Conservation (phyloP, 2,888 invertebrate genomes). For the Loripinus fragilis region DNA sequence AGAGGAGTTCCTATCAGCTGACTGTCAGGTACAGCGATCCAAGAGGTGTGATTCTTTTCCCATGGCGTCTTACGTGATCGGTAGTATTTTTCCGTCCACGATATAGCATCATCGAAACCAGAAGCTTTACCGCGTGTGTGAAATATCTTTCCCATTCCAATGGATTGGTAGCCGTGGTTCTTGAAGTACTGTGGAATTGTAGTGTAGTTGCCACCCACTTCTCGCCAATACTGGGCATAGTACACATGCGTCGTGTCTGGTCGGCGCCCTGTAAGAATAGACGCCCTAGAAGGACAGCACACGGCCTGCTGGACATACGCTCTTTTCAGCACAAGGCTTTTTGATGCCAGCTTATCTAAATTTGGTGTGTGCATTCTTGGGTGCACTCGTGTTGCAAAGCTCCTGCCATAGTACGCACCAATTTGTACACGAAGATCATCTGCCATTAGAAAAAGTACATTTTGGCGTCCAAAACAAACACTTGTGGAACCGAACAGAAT, state of each 20-base stretch:
- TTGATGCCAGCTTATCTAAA: constrained; percentile 63
- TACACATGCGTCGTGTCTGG: constrained; percentile 62
- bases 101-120: constrained; percentile 50
- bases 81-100: constrained; percentile 58
- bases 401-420: constrained; percentile 47
- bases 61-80: constrained; percentile 20
- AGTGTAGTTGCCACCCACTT: constrained; percentile 56
- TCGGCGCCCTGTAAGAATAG: constrained; percentile 58
- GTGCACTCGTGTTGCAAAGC: constrained; percentile 59
- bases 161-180: constrained; percentile 47
- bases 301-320: constrained; percentile 63
- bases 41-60: constrained; percentile 34
- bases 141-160: constrained; percentile 87
- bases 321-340: constrained; percentile 57
- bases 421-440: constrained; percentile 65
- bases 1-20: constrained; percentile 86
- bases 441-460: constrained; percentile 58
- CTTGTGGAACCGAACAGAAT: neutral
- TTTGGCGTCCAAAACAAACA: constrained; percentile 17
- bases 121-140: constrained; percentile 85
- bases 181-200: constrained; percentile 65
- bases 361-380: constrained; percentile 67
- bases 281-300: constrained; percentile 60
- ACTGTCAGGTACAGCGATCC: constrained; percentile 59
- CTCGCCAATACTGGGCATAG: constrained; percentile 54